Conservation (phyloP, 2,888 invertebrate species). For the Apoda limacodes region DNA sequence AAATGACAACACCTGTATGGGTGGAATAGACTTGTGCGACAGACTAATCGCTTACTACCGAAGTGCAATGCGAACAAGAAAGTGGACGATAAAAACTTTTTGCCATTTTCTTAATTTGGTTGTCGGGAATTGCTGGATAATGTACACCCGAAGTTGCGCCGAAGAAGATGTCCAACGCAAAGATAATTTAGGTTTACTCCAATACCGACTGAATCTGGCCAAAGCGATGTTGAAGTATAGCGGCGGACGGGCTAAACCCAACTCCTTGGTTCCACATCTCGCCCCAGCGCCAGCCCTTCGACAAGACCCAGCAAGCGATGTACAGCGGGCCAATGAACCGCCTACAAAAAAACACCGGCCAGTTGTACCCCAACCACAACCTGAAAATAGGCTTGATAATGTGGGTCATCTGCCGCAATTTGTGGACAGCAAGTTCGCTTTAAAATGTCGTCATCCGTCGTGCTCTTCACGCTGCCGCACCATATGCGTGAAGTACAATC, state of each 20-base stretch:
- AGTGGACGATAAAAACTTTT: conserved; percentile 15
- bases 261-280: too few species aligned
- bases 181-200: conserved; percentile 19
- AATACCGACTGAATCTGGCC: conserved; percentile 18
- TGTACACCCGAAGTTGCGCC: conserved; percentile 17
- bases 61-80: too few species aligned
- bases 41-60: too few species aligned
- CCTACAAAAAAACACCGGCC: conserved; percentile 13
- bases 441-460: conserved; percentile 15
- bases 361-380: conserved; percentile 14
- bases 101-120: conserved; percentile 17
- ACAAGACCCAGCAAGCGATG: too few species aligned
- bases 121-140: conserved; percentile 21
- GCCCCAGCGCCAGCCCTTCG: too few species aligned
- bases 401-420: conserved; percentile 18
- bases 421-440: conserved; percentile 15
- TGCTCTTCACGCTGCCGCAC: too few species aligned
- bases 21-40: too few species aligned
- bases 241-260: conserved; percentile 4
- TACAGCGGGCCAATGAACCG: too few species aligned
- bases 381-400: conserved; percentile 14
- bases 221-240: conserved; percentile 15
- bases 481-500: conserved; percentile 17
- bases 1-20: too few species aligned
- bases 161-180: conserved; percentile 15